Conservation (phyloP, 1,140 invertebrate genomes). For the Melanaphis sacchari region DNA sequence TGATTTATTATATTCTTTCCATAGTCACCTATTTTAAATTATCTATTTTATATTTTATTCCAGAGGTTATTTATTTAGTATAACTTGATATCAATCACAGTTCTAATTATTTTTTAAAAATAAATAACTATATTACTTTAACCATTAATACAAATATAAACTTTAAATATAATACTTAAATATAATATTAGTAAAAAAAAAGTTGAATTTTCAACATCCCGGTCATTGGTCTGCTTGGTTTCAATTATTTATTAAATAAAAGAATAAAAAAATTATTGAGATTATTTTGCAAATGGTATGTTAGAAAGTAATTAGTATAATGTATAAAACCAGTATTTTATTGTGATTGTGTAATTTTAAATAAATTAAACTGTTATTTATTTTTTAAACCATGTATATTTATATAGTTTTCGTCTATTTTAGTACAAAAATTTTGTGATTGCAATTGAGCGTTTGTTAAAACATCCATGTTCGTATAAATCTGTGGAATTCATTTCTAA, state of each 20-base stretch:
- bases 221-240: too few species aligned
- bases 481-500: conserved; percentile 48
- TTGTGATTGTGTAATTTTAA: background rate
- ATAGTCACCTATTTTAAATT: too few species aligned
- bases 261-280: background rate
- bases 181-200: too few species aligned
- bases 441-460: conserved; percentile 74
- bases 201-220: too few species aligned
- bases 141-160: too few species aligned
- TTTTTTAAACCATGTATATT: background rate
- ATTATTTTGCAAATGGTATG: background rate
- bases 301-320: background rate
- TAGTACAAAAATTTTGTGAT: conserved; percentile 78
- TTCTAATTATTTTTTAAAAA: too few species aligned
- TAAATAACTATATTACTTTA: too few species aligned
- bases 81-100: too few species aligned
- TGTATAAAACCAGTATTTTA: background rate
- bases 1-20: too few species aligned
- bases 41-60: too few species aligned
- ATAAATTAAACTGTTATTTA: background rate
- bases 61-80: background rate
- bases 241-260: too few species aligned
- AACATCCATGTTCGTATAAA: conserved; percentile 71
- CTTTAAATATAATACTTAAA: too few species aligned
- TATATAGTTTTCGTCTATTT: conserved; percentile 58